Base-by-base conservation (phyloP, 2,113 vertebrate genomes). In the Myrmecophaga tridactyla region DNA sequence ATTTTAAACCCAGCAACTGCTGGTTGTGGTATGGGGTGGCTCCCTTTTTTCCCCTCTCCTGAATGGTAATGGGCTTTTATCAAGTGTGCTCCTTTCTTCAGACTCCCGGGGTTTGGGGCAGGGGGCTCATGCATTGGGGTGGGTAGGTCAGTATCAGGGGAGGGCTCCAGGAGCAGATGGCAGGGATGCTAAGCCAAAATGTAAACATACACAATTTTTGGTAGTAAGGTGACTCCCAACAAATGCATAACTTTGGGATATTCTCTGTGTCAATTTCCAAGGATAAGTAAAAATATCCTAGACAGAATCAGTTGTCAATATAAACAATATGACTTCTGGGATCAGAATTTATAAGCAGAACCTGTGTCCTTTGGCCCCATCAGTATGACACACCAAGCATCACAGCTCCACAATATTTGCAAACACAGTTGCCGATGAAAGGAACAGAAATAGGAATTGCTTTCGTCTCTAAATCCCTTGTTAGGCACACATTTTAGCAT, bases 1-100 rank as follows among this genome's bases (percentile, higher is more conserved):
- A 98, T 92, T 92, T 96, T 97, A 99, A 98, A 98, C 97, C 88
- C 81, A 97, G 72, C 31, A 85, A 56, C 92, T 87, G 92, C 93
- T 97, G 56, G 90, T 95, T 63, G 31, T 88, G 69, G 97, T 96
- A 89, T 95, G 89, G 98, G 95, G 75, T 82, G 97, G 85, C 91
- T 91, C 92, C 31, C 58, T 86, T 84, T 36, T 29, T 58, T 9
- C 86, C 53, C 65, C 34, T 91, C 48, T 86, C 46, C 63, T 84
- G 94, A 96, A 93, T 60, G 72, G 67, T 92, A 97, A 96, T 94
- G 96, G 70, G 88, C 92, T 98, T 97, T 95, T 94, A 96, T 95
- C 94, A 92, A 86, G 85, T 60, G 93, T 23, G 76, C 0, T 27
- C 21, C 77, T 95, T 95, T 89, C 94, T 86, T 94, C 46, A 48